Evolutionary conservation across 2,888 invertebrate genomes (phyloP).

Genomic region (Hermaeophaga mercurialis): DNA sequence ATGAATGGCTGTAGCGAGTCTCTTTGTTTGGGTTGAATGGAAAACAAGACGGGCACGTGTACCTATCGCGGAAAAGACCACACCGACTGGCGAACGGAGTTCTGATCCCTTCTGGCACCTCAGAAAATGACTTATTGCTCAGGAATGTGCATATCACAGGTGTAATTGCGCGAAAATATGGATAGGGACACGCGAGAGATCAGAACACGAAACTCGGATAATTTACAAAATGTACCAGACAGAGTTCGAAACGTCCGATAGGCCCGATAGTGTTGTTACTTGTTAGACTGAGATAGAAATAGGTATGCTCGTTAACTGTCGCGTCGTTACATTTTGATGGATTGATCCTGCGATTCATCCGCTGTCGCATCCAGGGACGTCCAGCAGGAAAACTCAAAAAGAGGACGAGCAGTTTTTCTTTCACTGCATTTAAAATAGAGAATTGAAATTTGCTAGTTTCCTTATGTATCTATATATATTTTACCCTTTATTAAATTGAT

Average conservation of each 20-base stretch:
- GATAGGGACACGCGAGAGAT: conserved; percentile 23
- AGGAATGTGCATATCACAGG: conserved; percentile 32
- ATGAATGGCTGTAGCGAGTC: conserved; percentile 53
- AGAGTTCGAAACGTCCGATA: conserved; percentile 35
- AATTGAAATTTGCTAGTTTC: too few species aligned
- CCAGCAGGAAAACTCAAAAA: not conserved
- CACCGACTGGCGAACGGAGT: conserved; percentile 13
- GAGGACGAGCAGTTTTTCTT: not conserved
- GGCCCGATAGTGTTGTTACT: conserved; percentile 44
- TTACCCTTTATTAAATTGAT: too few species aligned
- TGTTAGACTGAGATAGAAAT: conserved; percentile 44
- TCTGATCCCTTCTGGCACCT: conserved; percentile 7
- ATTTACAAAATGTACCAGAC: conserved; percentile 30
- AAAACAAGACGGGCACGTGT: conserved; percentile 54
- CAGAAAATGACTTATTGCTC: conserved; percentile 29
- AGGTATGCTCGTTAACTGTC: conserved; percentile 40
- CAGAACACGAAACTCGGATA: conserved; percentile 14
- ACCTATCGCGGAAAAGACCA: conserved; percentile 22
- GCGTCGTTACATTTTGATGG: conserved; percentile 44
- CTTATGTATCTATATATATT: too few species aligned
- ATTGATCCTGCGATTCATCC: conserved; percentile 42
- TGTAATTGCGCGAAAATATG: conserved; percentile 33
- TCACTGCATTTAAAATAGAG: too few species aligned
- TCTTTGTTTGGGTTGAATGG: conserved; percentile 57
- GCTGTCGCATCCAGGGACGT: conserved; percentile 7